These are phyloP conservation scores for Astatoreochromis straeleni DNA, from an alignment of 2,113 vertebrate genomes.

Conservation along the genomic window DNA sequence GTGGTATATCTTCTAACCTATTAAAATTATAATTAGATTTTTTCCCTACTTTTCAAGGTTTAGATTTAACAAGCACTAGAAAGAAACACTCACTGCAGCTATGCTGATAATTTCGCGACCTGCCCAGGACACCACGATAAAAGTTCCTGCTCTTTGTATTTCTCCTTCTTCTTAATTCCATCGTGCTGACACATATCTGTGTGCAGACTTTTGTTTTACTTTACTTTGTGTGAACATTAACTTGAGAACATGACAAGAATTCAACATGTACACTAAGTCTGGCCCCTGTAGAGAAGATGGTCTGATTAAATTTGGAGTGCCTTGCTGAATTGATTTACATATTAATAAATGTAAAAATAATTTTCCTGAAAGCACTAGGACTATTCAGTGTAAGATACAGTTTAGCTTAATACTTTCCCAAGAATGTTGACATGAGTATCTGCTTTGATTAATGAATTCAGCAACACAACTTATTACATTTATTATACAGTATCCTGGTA, in stretches of 20 bases:
- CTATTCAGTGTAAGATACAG: neutral
- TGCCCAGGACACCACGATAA: neutral
- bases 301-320: conserved; percentile 34
- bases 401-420: neutral
- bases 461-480: conserved; percentile 14
- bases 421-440: neutral
- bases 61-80: neutral
- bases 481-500: neutral
- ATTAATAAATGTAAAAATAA: neutral
- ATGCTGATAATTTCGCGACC: neutral
- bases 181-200: neutral
- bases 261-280: neutral
- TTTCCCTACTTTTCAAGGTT: neutral
- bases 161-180: neutral
- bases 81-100: neutral
- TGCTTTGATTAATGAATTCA: conserved; percentile 41
- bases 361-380: neutral
- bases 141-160: neutral
- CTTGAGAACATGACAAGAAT: neutral
- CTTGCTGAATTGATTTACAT: conserved; percentile 32
- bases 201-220: neutral
- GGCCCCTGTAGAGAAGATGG: neutral
- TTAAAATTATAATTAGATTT: neutral
- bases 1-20: neutral
- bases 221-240: neutral